Evolutionary conservation across 2,797 vertebrate species (phyloP), one percentile per base, ranked within the genome.

Genomic region (Cyclopterus lumpus): DNA sequence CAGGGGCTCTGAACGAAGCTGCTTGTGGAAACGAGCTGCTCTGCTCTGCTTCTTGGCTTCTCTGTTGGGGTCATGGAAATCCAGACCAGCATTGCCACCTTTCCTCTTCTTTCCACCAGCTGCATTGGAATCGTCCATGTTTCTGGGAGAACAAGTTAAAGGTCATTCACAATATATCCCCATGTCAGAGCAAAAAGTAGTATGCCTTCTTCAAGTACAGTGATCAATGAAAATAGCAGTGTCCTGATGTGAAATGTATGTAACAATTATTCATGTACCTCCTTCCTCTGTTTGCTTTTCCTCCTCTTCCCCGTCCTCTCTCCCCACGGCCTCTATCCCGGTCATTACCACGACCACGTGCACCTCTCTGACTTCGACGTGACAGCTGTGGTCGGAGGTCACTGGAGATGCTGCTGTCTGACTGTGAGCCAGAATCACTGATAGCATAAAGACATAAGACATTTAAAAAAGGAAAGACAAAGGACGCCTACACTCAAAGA

Each of bases 31-130:
- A 16, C 97, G 96, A 2, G 96, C 96, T 0, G 97, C 97, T 32
- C 97, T 92, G 72, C 95, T 96, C 87, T 98, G 97, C 77, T 96
- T 97, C 87, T 99, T 99, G n/a, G 96, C 96, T 75, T 99, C 97
- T 0, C 95, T 95, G 78, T 97, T 96, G 0, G 97, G 97, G 59
- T 99, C 97, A 1, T 97, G 96, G 46, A 97, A 97, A 49, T 97
- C 97, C 73, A 97, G 81, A 0, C 95, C 93, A 0, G 95, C 94
- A 3, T 69, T 93, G 2, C 94, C 95, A 0, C 94, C 93, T 92
- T 97, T 97, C 71, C 95, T 95, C 68, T 97, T 97, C 85, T 96
- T 94, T 38, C 93, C 91, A 28, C 88, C 57, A 7, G 80, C 85
- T 3, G 83, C 24, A 26, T 55, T 82, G 2, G 90, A 57, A 38